Evolutionary conservation across 2,797 vertebrate species (phyloP), one percentile per base, ranked within the genome.

Genomic region (Propithecus perrieri): DNA sequence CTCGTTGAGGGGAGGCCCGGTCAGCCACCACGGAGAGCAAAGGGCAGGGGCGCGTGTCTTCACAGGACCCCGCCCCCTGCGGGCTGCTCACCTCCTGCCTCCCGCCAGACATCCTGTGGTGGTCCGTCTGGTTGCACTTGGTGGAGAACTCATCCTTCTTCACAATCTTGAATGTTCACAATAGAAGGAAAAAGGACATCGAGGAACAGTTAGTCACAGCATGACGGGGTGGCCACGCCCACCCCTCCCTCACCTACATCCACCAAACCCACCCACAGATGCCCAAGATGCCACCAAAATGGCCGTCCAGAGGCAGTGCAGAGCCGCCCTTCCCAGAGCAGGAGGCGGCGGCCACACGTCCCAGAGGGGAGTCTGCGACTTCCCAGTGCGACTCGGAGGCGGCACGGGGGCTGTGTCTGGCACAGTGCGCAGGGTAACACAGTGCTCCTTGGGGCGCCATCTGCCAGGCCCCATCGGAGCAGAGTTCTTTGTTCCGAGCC

Each of bases 101-200:
- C 75, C 99, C 99, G 20, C 99, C 99, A 1, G 99, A 99, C 99
- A 99, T 99, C 30, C 99, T 99, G 97, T 99, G 99, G 96, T 99
- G 99, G 98, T 99, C 99, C 0, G 99, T 99, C 98, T 99, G 99
- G 98, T 99, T 99, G 98, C 99, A 99, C 97, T 99, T 99, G 0
- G 99, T 99, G 80, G 99, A 99, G 98, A 99, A 99, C 97, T 99
- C 99, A 0, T 99, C 99, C 98, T 99, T 99, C 97, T 99, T 99
- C 79, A 99, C 99, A 0, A 99, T 99, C 99, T 99, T 91, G 89
- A 55, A 98, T 4, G 96, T 98, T 95, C 18, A 92, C 4, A 26
- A 88, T 0, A 59, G 46, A 65, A 26, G 53, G 59, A 65, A 15
- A 63, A 14, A 63, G 41, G 20, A 71, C 26, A 24, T 55, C 14